Evolutionary conservation across 1,140 invertebrate species (phyloP), one percentile per base, ranked within the genome.

Genomic region (Trichonephila clavata): DNA sequence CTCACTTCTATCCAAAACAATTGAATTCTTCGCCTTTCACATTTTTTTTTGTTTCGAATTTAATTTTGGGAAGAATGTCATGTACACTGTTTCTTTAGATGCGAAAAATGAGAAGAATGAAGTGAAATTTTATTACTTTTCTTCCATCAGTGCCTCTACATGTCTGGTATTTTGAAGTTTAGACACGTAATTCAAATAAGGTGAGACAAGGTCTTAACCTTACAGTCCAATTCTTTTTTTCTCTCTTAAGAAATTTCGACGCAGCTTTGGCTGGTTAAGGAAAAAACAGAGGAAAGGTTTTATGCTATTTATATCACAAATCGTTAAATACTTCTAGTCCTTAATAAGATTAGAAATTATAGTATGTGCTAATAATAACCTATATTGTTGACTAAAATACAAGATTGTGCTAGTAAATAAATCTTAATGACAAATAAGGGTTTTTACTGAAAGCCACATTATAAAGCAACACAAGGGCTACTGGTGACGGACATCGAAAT

Each of bases 31-130:
- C 10, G 1, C 50, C 50, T 13, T 50, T 39, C 6, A 16, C 3
- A 57, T 57, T 57, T 59, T 43, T 59, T 20, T n/a, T 59, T 50
- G 13, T 57, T 84, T 57, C 24, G 13, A 60, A 59, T 84, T 84
- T 84, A 60, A 84, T 84, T 84, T 84, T 84, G 71, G 71, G 24
- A 77, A 77, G 43, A 59, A 84, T 57, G 83, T 84, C 83, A 59
- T 84, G 43, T 84, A 84, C 27, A 39, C 27, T 77, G 65, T 84
- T 84, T 3, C n/a, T 84, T n/a, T n/a, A 24, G 83, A 84, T 16
- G n/a, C 57, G 83, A 59, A n/a, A 60, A 84, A 59, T 27, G 50
- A 59, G n/a, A 27, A 84, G 83, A 84, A 77, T 32, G 27, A 77
- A 77, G 14, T 77, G 13, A 80, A 80, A 80, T 80, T 50, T 20